Evolutionary conservation across 2,888 invertebrate species (phyloP), one percentile per base, ranked within the genome.

Genomic region (Phytoseiulus persimilis): DNA sequence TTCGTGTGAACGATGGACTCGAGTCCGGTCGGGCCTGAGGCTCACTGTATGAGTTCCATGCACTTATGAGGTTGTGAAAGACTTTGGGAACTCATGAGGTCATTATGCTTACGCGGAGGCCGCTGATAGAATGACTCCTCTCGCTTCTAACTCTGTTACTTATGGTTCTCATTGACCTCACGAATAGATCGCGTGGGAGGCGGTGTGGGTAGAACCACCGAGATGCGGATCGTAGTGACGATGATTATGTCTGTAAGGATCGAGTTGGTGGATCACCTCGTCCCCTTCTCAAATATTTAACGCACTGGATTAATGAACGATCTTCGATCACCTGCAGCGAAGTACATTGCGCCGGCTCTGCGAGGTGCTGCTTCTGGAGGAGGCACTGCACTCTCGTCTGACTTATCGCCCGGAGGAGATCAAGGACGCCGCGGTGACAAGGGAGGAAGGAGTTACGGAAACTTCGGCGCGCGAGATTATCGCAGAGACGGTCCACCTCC

Each of bases 361-460:
- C 87, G 87, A 39, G 87, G 87, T 39, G 87, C 39, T 33, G 87
- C 39, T 65, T 65, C 65, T n/a, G 87, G 87, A 87, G 87, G 87
- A 39, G 87, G 87, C n/a, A 87, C 32, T 87, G 39, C 87, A 39
- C 87, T 45, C 39, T 45, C 87, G 33, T 31, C 87, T 87, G 87
- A 87, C 14, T 87, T 87, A n/a, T 28, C 39, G 33, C 31, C 87
- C 32, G 87, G 39, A 33, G 32, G n/a, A 11, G 87, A 87, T n/a
- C 87, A 65, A 65, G 65, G 87, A 39, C 87, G 87, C 32, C 90
- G 90, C 89, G 91, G 91, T 46, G 89, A 90, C 90, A 87, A 91
- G 89, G 90, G 91, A 83, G 90, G 89, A 83, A 91, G 91, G 23
- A 91, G 91, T 39, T 91, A 91, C 90, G 90, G 91, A 83, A 91